Evolutionary conservation across 2,888 invertebrate species (phyloP), one percentile per base, ranked within the genome.

Genomic region (Drosophila kokeensis): DNA sequence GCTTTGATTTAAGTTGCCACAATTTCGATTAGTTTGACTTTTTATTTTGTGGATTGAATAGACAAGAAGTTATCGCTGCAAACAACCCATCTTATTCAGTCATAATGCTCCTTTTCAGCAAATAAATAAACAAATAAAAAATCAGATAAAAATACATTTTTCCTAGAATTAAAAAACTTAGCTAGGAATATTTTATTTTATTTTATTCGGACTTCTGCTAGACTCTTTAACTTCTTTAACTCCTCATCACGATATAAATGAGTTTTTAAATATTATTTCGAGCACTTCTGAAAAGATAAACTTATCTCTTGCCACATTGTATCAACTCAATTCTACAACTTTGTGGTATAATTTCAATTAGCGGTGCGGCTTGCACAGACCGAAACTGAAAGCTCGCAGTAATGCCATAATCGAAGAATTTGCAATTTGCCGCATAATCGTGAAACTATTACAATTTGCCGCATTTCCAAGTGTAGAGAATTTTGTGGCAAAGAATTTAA

Each of bases 381-480:
- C 40, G 38, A 45, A 48, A 55, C 15, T 34, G 21, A 15, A 29
- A 18, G 27, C 54, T 34, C 10, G 21, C 45, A 62, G 55, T 62
- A 42, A 57, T 40, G 48, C 52, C 38, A 68, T 75, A 71, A 66
- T 71, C 67, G 59, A 21, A 64, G 68, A 52, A 75, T 71, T 74
- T 65, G 64, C 53, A 65, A 73, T 73, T 45, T 79, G 76, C 72
- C 60, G 77, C 81, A 84, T 87, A 84, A 85, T 87, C 81, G 81
- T 81, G 49, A 83, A 84, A 84, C 74, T 84, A 81, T 81, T 76
- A 76, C 85, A 84, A 87, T 82, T 84, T 83, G 77, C 62, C 61
- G 66, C 63, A 61, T 67, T 74, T 77, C 61, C 60, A 58, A 58
- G 40, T 53, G 67, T 63, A 48, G 52, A 79, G 49, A 69, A 61